Base-by-base conservation (phyloP, 2,888 invertebrate genomes). In the Calliopum simillimum region DNA sequence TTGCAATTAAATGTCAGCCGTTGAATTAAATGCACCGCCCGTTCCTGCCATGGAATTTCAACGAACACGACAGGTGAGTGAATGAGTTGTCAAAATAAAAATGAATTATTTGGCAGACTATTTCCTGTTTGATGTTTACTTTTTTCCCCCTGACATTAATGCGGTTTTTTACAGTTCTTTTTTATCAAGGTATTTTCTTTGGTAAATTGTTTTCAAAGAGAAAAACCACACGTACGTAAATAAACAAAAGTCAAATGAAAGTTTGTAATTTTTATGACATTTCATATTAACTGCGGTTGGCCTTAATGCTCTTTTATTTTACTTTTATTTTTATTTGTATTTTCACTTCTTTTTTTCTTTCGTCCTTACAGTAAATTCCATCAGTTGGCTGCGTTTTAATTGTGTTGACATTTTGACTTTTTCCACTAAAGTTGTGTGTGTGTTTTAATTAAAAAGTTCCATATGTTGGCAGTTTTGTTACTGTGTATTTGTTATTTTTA, bases 21-120 rank as follows among this genome's bases (percentile, higher is more conserved):
- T 81, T 71, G 83, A 82, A 73, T 74, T 83, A 59, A 82, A 80
- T 79, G 80, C 79, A 73, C 76, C 77, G 75, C 76, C 74, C 74
- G 77, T 78, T 73, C 77, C 82, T 49, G 75, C 75, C 51, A 77
- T 81, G 79, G 83, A 82, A 73, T 82, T 81, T 73, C 82, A 79
- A 74, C 81, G 80, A 13, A 53, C 64, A 71, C 77, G 78, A 76
- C 79, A 82, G 83, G 82, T 82, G 69, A 82, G 80, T 78, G 49
- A 46, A 61, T 25, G 25, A 47, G 65, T 47, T 58, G 70, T 25
- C 51, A 41, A 33, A 25, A 41, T 16, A 44, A 19, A 23, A 49
- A 49, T 16, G 16, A 16, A 25, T 21, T n/a, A 53, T 11, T 4
- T 33, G 33, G 4, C 56, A 58, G 33, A 58, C 25, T 19, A 53